These are phyloP conservation scores for Chiloscyllium punctatum DNA, from an alignment of 2,797 vertebrate species.

Conservation along the genomic window DNA sequence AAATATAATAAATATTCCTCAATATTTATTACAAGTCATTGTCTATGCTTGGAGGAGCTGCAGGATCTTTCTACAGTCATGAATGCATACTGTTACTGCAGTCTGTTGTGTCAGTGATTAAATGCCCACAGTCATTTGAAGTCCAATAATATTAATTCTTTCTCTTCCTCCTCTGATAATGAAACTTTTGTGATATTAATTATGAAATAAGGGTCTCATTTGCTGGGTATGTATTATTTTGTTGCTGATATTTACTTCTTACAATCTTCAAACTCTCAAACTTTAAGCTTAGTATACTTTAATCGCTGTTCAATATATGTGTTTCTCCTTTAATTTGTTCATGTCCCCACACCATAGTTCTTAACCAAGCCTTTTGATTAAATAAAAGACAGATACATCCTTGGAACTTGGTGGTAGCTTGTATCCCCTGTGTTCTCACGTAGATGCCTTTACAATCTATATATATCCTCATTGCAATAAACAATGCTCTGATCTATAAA, in stretches of 20 bases:
- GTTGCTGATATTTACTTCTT: background rate
- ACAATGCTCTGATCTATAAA: background rate
- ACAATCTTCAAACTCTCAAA: background rate
- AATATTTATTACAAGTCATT: background rate
- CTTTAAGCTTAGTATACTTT: background rate
- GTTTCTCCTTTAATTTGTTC: background rate
- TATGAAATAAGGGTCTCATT: background rate
- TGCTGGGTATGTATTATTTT: background rate
- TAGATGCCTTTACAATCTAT: background rate
- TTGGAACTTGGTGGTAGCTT: background rate
- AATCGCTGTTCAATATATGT: background rate
- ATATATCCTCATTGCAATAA: background rate
- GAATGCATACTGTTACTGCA: background rate
- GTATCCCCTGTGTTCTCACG: background rate
- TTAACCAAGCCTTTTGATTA: background rate
- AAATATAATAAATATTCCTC: background rate
- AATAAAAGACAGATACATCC: background rate
- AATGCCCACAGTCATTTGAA: background rate
- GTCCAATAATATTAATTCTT: background rate
- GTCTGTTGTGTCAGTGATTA: background rate
- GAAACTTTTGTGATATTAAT: background rate
- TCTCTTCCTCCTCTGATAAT: background rate
- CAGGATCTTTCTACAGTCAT: background rate
- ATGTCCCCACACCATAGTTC: background rate
- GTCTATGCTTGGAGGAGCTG: background rate